Percentiles rank a stretch among this genome's conserved stretches.
These are phyloP conservation scores for Xestia sexstrigata DNA, from an alignment of 2,888 invertebrate genomes.

Conservation along the genomic window DNA sequence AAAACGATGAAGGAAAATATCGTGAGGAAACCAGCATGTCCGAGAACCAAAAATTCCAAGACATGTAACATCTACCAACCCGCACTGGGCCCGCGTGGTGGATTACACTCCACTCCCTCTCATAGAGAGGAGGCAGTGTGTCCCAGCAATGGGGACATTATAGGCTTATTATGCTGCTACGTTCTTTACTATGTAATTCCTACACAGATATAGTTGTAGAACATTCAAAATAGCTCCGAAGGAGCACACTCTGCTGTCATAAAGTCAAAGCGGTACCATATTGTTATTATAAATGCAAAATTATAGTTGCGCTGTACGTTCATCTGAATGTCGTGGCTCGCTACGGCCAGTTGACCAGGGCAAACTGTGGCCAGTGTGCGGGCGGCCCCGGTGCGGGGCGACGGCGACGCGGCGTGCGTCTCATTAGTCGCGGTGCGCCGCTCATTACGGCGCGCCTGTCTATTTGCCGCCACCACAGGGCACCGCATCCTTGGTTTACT, in stretches of 20 bases:
- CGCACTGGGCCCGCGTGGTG: too few species aligned
- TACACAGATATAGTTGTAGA: not conserved
- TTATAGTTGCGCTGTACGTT: not conserved
- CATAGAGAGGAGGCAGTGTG: too few species aligned
- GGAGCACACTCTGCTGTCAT: not conserved
- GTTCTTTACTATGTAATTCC: not conserved
- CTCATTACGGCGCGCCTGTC: not conserved
- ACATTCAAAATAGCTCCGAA: not conserved
- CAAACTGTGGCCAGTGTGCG: not conserved
- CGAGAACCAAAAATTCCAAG: too few species aligned
- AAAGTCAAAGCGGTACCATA: not conserved
- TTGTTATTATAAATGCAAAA: not conserved
- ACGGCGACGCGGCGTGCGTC: not conserved
- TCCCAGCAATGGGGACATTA: too few species aligned
- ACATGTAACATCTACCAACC: too few species aligned
- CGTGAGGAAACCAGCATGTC: too few species aligned
- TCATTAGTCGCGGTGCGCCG: not conserved
- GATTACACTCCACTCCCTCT: too few species aligned
- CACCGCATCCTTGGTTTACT: not conserved
- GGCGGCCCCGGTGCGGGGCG: not conserved
- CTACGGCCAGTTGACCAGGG: too few species aligned
- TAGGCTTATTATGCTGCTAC: not conserved
- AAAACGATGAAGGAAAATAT: too few species aligned
- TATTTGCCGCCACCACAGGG: not conserved
- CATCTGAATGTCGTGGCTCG: not conserved